phyloP scores from a whole-genome alignment of 2,797 vertebrate genomes.

The Xerus rutilus region DNA sequence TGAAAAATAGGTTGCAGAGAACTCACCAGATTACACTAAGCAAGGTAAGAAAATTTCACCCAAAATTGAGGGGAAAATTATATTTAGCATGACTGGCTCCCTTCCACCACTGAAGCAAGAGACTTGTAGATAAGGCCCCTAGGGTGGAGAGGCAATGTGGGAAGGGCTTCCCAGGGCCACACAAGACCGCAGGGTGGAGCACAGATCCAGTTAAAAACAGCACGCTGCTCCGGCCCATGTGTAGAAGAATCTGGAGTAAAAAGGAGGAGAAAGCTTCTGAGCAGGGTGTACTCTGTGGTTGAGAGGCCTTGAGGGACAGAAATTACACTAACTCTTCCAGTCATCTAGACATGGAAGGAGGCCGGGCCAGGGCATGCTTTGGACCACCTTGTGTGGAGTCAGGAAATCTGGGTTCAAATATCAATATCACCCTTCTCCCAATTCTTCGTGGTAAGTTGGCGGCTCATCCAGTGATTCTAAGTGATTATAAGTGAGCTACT shows the following conservation, averaged over 20 bases:
- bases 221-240: rapidly evolving
- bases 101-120: background rate
- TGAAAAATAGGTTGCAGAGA: background rate
- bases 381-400: background rate
- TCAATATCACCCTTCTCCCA: background rate
- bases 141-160: background rate
- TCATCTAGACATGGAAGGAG: background rate
- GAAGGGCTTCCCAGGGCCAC: too few species aligned
- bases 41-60: background rate
- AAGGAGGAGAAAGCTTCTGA: too few species aligned
- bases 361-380: background rate
- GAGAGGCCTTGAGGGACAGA: background rate
- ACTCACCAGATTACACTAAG: too few species aligned
- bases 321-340: background rate
- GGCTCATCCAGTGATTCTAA: background rate
- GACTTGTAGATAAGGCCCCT: background rate
- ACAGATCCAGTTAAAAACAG: background rate
- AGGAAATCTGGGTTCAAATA: background rate
- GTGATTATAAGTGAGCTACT: background rate
- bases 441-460: background rate
- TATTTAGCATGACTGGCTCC: background rate
- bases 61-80: background rate
- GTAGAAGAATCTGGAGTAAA: background rate
- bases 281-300: background rate
- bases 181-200: too few species aligned